Conservation (phyloP, 23 tunicate genomes). For the Diplosoma virens region DNA sequence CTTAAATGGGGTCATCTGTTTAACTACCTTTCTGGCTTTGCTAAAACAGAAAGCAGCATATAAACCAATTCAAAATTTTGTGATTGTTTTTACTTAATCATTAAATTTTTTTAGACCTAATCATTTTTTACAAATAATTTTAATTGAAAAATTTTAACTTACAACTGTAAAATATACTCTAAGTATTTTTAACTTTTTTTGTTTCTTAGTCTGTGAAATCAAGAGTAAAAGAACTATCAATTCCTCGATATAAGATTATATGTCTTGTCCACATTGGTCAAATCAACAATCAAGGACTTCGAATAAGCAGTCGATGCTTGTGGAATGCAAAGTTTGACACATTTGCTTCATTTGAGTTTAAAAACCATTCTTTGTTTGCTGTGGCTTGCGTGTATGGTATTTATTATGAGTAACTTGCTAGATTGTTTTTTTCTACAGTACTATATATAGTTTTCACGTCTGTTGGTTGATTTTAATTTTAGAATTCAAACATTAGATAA, state of each 20-base stretch:
- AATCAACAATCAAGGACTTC: slow-evolving; percentile 74
- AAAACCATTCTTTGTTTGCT: slow-evolving; percentile 77
- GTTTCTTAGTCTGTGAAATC: slow-evolving; percentile 50
- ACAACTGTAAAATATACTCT: no score
- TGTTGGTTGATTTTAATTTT: background rate
- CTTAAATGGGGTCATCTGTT: no score
- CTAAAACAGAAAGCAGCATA: no score
- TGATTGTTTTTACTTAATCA: no score
- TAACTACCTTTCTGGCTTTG: no score
- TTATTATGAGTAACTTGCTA: slow-evolving; percentile 56
- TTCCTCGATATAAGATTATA: slow-evolving; percentile 83
- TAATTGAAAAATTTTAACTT: no score
- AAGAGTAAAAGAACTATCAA: slow-evolving; percentile 53
- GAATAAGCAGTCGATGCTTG: slow-evolving; percentile 83
- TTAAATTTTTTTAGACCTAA: no score
- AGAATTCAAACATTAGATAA: no score
- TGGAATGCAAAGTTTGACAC: slow-evolving; percentile 92
- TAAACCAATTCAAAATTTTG: no score
- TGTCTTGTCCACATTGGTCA: slow-evolving; percentile 88
- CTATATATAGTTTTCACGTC: background rate
- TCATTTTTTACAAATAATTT: no score
- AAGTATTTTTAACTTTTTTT: background rate
- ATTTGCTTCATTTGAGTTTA: slow-evolving; percentile 63
- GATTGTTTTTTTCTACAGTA: background rate
- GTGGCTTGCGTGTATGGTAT: slow-evolving; percentile 85